Evolutionary conservation across 2,888 invertebrate species (phyloP).

Genomic region (Tenthredo livida): DNA sequence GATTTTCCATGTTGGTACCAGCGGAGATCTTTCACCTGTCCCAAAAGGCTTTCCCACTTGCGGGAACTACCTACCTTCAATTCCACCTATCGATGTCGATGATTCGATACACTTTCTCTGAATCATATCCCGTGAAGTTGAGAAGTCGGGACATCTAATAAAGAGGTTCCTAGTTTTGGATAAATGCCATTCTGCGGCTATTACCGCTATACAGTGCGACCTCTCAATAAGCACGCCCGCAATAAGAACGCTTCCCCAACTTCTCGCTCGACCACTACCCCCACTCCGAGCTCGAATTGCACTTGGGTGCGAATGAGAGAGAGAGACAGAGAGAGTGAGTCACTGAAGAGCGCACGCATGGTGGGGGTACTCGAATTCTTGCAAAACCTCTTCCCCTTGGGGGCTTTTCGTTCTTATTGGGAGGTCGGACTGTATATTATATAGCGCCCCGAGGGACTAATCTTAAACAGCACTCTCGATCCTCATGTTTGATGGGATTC

Average conservation of each 20-base stretch:
- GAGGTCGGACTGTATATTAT: too few relatives aligned
- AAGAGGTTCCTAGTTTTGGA: not conserved
- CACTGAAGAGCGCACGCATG: too few relatives aligned
- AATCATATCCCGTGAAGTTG: not conserved
- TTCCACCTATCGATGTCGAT: not conserved
- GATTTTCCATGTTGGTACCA: slow-evolving; percentile 65
- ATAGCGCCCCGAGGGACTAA: not conserved
- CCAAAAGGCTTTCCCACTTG: slow-evolving; percentile 66
- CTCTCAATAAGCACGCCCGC: too few relatives aligned
- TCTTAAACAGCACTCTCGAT: not conserved
- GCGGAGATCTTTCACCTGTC: slow-evolving; percentile 63
- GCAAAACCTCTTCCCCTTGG: too few relatives aligned
- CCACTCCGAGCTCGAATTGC: too few relatives aligned
- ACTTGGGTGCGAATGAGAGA: too few relatives aligned
- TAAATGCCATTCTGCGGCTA: not conserved
- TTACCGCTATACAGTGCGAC: not conserved
- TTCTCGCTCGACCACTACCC: too few relatives aligned
- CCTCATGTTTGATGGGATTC: not conserved
- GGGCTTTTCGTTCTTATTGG: too few relatives aligned
- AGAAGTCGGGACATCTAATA: not conserved
- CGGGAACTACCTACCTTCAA: slow-evolving; percentile 60
- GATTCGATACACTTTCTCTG: too few relatives aligned
- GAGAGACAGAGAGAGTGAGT: too few relatives aligned
- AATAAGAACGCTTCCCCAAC: too few relatives aligned
- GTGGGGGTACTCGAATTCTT: too few relatives aligned